phyloP scores from a whole-genome alignment of 2,113 vertebrate species.

The Pimephales promelas region DNA sequence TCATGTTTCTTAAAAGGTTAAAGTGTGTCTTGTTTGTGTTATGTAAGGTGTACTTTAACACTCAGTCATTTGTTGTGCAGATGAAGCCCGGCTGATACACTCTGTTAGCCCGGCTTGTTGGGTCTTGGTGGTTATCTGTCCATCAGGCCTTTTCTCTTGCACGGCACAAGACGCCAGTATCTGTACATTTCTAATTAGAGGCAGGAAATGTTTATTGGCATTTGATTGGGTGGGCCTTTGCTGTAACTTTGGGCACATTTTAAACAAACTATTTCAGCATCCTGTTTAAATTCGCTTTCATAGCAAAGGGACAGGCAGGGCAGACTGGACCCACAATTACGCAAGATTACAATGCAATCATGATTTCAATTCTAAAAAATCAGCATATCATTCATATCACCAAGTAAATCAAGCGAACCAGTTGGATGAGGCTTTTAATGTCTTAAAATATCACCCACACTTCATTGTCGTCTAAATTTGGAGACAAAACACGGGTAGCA shows the following conservation, averaged over 20 bases:
- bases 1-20: not conserved
- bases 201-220: slow-evolving; percentile 90
- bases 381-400: not conserved
- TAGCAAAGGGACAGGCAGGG: slow-evolving; percentile 54
- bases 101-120: slow-evolving; percentile 55
- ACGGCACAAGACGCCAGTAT: slow-evolving; percentile 64
- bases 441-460: not conserved
- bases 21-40: not conserved
- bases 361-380: slow-evolving; percentile 21
- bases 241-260: slow-evolving; percentile 80
- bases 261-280: slow-evolving; percentile 88
- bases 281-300: slow-evolving; percentile 84
- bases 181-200: slow-evolving; percentile 82
- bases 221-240: slow-evolving; percentile 83
- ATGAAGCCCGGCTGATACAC: slow-evolving; percentile 47
- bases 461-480: not conserved
- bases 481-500: not conserved
- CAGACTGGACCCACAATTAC: slow-evolving; percentile 62
- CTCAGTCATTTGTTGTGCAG: slow-evolving; percentile 40
- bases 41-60: slow-evolving; percentile 31
- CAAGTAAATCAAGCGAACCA: not conserved
- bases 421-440: too few relatives aligned
- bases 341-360: slow-evolving; percentile 55
- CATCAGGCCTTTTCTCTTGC: slow-evolving; percentile 59
- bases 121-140: slow-evolving; percentile 62